Conservation (phyloP, 2,113 vertebrate genomes). For the Nothocercus julius region DNA sequence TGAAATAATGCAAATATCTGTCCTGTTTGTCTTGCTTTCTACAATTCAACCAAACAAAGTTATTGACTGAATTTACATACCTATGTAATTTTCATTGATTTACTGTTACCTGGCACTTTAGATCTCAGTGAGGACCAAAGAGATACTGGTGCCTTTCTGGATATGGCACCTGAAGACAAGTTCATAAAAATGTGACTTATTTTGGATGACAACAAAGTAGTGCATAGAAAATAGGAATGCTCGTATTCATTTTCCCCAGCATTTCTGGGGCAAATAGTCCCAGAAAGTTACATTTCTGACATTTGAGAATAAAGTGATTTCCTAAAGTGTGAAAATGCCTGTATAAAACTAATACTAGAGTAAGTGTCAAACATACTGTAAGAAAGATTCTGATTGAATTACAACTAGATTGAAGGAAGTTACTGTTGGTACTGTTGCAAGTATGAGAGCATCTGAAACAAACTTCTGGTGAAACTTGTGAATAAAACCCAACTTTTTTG, state of each 20-base stretch:
- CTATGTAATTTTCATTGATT: not conserved
- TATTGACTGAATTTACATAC: not conserved
- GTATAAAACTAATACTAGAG: constrained; percentile 33
- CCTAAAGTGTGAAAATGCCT: constrained; percentile 13
- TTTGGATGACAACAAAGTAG: constrained; percentile 17
- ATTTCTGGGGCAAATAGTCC: constrained; percentile 51
- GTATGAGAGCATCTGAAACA: not conserved
- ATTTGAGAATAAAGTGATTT: constrained; percentile 36
- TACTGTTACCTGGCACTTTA: not conserved
- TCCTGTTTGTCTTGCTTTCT: not conserved
- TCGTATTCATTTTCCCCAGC: constrained; percentile 38
- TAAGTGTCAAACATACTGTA: not conserved
- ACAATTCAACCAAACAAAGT: not conserved
- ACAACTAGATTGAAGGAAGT: not conserved
- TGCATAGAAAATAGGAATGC: not conserved
- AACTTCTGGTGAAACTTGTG: not conserved
- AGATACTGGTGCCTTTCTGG: not conserved
- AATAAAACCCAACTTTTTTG: not conserved
- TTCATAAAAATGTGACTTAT: constrained; percentile 22
- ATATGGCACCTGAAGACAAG: not conserved
- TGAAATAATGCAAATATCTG: not conserved
- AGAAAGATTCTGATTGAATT: constrained; percentile 26
- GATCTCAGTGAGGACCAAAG: not conserved
- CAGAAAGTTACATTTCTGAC: constrained; percentile 32
- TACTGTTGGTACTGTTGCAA: not conserved